Evolutionary conservation across 1,140 invertebrate genomes (phyloP).

Genomic region (Trichonephila clavata): DNA sequence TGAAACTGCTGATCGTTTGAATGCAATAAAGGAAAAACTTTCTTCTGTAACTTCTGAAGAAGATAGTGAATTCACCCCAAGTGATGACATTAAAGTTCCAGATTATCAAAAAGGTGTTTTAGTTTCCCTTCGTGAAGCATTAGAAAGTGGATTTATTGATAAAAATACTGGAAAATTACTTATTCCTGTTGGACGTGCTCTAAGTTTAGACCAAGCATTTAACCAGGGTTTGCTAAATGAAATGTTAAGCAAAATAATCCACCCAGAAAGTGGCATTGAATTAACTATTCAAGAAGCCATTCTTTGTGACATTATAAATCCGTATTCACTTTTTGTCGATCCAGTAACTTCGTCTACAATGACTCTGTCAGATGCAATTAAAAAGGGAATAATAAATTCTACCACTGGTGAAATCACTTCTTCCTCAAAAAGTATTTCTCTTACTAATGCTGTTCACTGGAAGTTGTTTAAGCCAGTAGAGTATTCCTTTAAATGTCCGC

Average conservation of each 20-base stretch:
- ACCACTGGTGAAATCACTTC: constrained; percentile 87
- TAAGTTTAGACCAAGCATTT: constrained; percentile 91
- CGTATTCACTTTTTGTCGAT: constrained; percentile 85
- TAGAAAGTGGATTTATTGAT: constrained; percentile 92
- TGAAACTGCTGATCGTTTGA: constrained; percentile 86
- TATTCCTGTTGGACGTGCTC: constrained; percentile 89
- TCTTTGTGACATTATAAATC: constrained; percentile 92
- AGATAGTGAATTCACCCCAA: constrained; percentile 62
- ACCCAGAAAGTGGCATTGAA: constrained; percentile 91
- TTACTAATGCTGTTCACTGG: constrained; percentile 79
- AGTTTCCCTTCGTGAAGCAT: constrained; percentile 90
- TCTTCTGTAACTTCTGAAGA: neutral
- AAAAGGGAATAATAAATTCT: constrained; percentile 88
- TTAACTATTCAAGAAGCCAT: constrained; percentile 91
- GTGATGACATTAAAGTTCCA: constrained; percentile 86
- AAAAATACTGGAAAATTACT: constrained; percentile 87
- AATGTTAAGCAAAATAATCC: constrained; percentile 89
- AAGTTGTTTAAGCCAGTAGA: constrained; percentile 77
- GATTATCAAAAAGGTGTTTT: constrained; percentile 90
- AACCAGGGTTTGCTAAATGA: constrained; percentile 91
- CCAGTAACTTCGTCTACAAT: constrained; percentile 83
- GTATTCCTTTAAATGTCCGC: constrained; percentile 80
- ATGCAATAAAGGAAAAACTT: constrained; percentile 81
- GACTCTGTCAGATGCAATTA: constrained; percentile 91
- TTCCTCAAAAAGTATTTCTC: constrained; percentile 79